Evolutionary conservation across 2,888 invertebrate genomes (phyloP).

Genomic region (Dryobotodes eremita): DNA sequence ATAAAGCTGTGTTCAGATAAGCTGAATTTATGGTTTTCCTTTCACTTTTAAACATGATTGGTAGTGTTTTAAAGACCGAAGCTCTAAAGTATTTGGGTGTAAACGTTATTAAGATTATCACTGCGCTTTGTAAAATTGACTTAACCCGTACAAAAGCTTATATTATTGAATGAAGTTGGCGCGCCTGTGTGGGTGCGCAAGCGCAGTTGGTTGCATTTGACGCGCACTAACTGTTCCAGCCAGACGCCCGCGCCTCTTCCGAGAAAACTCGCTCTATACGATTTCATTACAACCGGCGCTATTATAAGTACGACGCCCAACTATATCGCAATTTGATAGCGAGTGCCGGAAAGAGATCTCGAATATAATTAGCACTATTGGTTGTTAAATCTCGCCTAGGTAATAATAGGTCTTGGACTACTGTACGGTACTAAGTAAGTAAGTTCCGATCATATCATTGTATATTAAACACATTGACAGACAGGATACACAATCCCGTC

Average conservation of each 20-base stretch:
- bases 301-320: conserved; percentile 54
- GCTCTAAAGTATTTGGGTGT: background rate
- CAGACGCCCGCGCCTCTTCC: conserved; percentile 76
- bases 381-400: conserved; percentile 21
- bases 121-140: background rate
- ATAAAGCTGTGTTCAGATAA: conserved; percentile 20
- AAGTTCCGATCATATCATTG: conserved; percentile 2
- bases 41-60: conserved; percentile 13
- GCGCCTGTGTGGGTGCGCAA: conserved; percentile 51
- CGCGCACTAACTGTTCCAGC: conserved; percentile 67
- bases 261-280: conserved; percentile 75
- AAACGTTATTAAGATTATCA: background rate
- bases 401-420: conserved; percentile 12
- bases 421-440: background rate
- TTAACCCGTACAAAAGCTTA: conserved; percentile 29
- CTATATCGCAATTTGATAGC: conserved; percentile 56
- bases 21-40: conserved; percentile 17
- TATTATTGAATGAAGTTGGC: conserved; percentile 32
- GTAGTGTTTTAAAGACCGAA: conserved; percentile 15
- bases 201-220: conserved; percentile 59
- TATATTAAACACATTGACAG: conserved; percentile 22
- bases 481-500: conserved; percentile 43
- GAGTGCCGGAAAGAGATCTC: conserved; percentile 47
- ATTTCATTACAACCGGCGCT: conserved; percentile 64
- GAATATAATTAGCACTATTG: conserved; percentile 43